Evolutionary conservation across 2,888 invertebrate genomes (phyloP), one percentile per base, ranked within the genome.

Genomic region (Encarsia formosa): DNA sequence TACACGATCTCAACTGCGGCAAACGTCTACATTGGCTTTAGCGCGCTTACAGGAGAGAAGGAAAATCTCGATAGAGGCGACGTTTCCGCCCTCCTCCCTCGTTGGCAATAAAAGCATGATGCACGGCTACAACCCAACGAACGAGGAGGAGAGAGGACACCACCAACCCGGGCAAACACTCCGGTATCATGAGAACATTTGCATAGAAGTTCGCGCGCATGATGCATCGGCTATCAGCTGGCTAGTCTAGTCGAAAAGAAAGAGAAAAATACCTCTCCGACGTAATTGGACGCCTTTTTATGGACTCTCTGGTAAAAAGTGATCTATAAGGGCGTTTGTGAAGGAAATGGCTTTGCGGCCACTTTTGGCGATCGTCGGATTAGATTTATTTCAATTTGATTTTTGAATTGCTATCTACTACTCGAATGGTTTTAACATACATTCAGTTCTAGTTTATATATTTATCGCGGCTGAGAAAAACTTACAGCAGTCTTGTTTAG

Each of bases 1-100:
- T 15, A 16, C 26, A 23, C 48, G 52, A 44, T 53, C 52, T 44
- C 48, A 48, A 39, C 39, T 5, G 18, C 29, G 43, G 35, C 23
- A 35, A 53, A 44, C 39, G 26, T 44, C 32, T 44, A 16, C 44
- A 18, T 37, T 37, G n/a, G n/a, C n/a, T n/a, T n/a, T n/a, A n/a
- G n/a, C n/a, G n/a, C n/a, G n/a, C n/a, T n/a, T n/a, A n/a, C n/a
- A 11, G 46, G 16, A 18, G 29, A 22, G 20, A 26, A 38, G 26
- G 16, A 38, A 49, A 43, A 23, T 31, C 37, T 15, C 31, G 42
- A 8, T 8, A 4, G 24, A 24, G 32, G 23, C 37, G 37, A 23
- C 26, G 16, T 22, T 24, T 18, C 18, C 39, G n/a, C n/a, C n/a
- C n/a, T n/a, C 13, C 9, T 15, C 15, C 47, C 3, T 31, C 31